These are phyloP conservation scores for Salvelinus namaycush DNA, from an alignment of 2,113 vertebrate genomes.

Conservation along the genomic window DNA sequence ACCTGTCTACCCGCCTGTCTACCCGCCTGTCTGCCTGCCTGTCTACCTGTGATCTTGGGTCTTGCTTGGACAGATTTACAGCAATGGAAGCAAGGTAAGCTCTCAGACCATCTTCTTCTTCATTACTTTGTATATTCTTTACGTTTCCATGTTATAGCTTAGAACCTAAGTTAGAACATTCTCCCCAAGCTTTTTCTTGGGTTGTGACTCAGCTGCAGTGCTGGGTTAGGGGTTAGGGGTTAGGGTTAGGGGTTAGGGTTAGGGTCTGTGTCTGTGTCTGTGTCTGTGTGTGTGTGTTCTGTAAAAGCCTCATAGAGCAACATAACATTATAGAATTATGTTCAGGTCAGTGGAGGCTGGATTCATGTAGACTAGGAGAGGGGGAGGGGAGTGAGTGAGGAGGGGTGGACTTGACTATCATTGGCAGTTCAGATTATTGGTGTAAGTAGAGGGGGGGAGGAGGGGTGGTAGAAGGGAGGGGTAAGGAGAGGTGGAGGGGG, in stretches of 20 bases:
- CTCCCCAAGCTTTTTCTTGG: too few relatives aligned
- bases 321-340: slow-evolving; percentile 40
- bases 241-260: too few relatives aligned
- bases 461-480: background rate
- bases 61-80: slow-evolving; percentile 63
- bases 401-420: slow-evolving; percentile 17
- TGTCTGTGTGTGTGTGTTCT: slow-evolving; percentile 35
- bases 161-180: too few relatives aligned
- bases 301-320: slow-evolving; percentile 33
- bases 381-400: background rate
- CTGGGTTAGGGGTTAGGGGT: too few relatives aligned
- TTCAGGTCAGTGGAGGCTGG: slow-evolving; percentile 57
- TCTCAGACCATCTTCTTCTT: background rate
- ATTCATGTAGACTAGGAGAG: slow-evolving; percentile 44
- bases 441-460: background rate
- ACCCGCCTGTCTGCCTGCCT: background rate
- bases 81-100: slow-evolving; percentile 73
- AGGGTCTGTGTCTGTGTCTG: too few relatives aligned
- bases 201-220: too few relatives aligned
- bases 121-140: background rate
- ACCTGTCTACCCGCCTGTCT: slow-evolving; percentile 30
- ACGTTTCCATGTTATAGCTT: background rate
- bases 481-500: slow-evolving; percentile 19
- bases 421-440: slow-evolving; percentile 37
- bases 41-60: slow-evolving; percentile 10